Percentiles rank a stretch among this genome's conserved stretches.
Evolutionary conservation across 2,888 invertebrate species (phyloP).

Genomic region (Bimastos eiseni): DNA sequence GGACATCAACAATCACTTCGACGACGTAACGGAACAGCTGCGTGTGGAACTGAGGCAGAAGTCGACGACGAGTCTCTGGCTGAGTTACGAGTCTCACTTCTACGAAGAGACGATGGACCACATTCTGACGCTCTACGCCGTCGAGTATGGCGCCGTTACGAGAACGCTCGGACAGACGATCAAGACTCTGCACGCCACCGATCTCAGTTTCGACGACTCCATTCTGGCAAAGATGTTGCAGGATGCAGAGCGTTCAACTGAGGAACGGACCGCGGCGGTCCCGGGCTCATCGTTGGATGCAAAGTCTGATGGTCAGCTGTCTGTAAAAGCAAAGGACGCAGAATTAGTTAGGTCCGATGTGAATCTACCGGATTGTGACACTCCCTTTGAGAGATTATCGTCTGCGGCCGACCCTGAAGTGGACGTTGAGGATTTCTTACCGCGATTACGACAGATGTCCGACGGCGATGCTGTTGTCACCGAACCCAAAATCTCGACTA

Average conservation of each 20-base stretch:
- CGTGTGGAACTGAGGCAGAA: slow-evolving; percentile 30
- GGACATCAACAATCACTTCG: slow-evolving; percentile 37
- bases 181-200: slow-evolving; percentile 34
- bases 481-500: not conserved
- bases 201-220: slow-evolving; percentile 38
- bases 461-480: not conserved
- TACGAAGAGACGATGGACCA: slow-evolving; percentile 47
- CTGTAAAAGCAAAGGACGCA: not conserved
- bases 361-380: not conserved
- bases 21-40: slow-evolving; percentile 30
- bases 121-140: slow-evolving; percentile 48
- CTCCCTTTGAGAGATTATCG: not conserved
- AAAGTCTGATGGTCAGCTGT: not conserved
- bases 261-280: not conserved
- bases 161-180: not conserved
- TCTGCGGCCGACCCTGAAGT: not conserved
- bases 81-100: slow-evolving; percentile 52
- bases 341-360: not conserved
- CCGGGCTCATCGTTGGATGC: not conserved
- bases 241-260: not conserved
- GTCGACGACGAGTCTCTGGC: slow-evolving; percentile 44
- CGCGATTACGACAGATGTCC: not conserved
- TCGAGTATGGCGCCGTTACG: slow-evolving; percentile 41
- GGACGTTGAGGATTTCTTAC: not conserved
- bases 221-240: slow-evolving; percentile 26